A percentile compares a stretch with the other conserved stretches of the same genome.
phyloP scores from a whole-genome alignment of 2,797 vertebrate genomes.

The Oreochromis grahami region DNA sequence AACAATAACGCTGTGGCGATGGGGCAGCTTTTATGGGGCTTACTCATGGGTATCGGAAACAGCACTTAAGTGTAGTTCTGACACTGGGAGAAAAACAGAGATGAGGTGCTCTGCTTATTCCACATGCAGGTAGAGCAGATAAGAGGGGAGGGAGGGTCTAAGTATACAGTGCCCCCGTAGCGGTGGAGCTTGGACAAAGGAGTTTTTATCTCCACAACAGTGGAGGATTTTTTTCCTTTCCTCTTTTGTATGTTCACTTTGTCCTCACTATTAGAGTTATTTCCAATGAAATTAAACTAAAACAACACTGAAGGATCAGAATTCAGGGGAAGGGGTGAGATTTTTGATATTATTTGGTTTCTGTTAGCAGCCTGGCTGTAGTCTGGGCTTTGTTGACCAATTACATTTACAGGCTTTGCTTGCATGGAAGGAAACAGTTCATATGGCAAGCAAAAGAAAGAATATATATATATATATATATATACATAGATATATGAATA shows the following conservation, averaged over 20 bases:
- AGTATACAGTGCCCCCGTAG: constrained; percentile 36
- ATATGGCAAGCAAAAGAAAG: background rate
- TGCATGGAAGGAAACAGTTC: background rate
- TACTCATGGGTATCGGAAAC: constrained; percentile 98
- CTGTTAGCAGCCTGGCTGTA: background rate
- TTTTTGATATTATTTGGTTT: background rate
- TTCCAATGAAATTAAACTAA: background rate
- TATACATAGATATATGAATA: background rate
- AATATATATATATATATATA: background rate
- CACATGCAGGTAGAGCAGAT: constrained; percentile 67
- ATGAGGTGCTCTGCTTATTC: constrained; percentile 65
- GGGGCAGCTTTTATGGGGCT: constrained; percentile 96
- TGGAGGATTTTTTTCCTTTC: background rate
- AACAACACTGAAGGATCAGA: background rate
- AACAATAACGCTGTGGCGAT: constrained; percentile 93
- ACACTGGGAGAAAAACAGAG: constrained; percentile 81
- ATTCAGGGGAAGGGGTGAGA: background rate
- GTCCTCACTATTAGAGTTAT: background rate
- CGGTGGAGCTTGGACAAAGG: constrained; percentile 11
- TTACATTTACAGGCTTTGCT: background rate
- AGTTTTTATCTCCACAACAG: constrained; percentile 17
- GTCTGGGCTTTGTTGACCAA: background rate
- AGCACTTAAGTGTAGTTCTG: constrained; percentile 96
- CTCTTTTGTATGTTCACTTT: background rate
- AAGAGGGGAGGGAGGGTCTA: constrained; percentile 57